A percentile compares a stretch with the other conserved stretches of the same genome.
Evolutionary conservation across 1,140 invertebrate genomes (phyloP).

Genomic region (Cotesia typhae): DNA sequence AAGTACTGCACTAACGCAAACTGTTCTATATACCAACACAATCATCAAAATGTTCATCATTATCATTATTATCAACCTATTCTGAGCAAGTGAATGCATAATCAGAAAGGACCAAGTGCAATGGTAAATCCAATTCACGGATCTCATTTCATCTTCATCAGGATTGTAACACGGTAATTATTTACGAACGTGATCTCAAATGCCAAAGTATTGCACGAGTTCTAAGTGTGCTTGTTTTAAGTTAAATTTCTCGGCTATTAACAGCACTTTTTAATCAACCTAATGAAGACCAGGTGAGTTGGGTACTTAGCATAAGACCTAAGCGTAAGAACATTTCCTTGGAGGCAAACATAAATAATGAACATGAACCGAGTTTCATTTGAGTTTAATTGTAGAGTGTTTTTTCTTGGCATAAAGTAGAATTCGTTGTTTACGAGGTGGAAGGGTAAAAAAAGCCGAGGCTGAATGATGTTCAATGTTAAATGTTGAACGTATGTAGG

Average conservation of each 20-base stretch:
- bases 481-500: neutral
- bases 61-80: neutral
- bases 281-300: neutral
- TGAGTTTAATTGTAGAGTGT: no score
- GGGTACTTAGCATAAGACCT: no score
- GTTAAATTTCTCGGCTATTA: slow-evolving; percentile 1
- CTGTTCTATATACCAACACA: no score
- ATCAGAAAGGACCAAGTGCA: neutral
- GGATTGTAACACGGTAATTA: slow-evolving; percentile 14
- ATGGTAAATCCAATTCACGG: slow-evolving; percentile 5
- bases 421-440: no score
- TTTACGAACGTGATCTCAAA: slow-evolving; percentile 13
- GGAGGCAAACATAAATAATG: no score
- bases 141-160: neutral
- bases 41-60: neutral
- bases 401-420: no score
- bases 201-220: slow-evolving; percentile 13
- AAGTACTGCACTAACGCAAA: neutral
- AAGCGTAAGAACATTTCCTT: no score
- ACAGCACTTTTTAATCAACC: neutral
- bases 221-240: neutral
- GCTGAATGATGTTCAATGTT: neutral
- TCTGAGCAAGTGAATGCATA: no score
- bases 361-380: no score
- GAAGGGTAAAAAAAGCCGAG: no score